Evolutionary conservation across 2,797 vertebrate species (phyloP), one percentile per base, ranked within the genome.

Genomic region (Urocyon cinereoargenteus): DNA sequence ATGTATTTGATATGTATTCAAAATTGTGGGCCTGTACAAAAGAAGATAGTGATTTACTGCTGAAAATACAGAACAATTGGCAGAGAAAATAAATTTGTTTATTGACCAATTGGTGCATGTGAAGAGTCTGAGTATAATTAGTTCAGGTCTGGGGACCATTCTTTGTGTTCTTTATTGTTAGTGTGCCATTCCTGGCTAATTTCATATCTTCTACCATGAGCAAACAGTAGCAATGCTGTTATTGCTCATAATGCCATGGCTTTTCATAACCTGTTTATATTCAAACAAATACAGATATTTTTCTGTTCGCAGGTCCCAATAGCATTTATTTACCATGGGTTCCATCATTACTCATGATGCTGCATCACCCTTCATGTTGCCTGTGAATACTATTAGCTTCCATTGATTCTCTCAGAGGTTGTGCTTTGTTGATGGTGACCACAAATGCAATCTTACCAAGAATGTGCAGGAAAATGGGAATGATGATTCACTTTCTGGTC

Each of bases 281-380:
- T 5, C 51, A 78, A 78, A 13, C 14, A 28, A 28, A 16, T 18
- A 45, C 31, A 45, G 55, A 28, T 31, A 2, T 4, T 68, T 61
- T 73, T 59, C 18, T 62, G 21, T 53, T 19, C 55, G 55, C n/a
- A 6, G 86, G 15, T 49, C 40, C 49, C 18, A 51, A 0, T 3
- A 1, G 64, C 19, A 1, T 78, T 51, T 53, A 53, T 13, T 83
- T 45, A 34, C 45, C 11, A 13, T 13, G 49, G 45, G 82, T 45
- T 34, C 55, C 31, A 1, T 19, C 16, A 0, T 77, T 13, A 3
- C 22, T 85, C 16, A 7, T 10, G 13, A 49, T 0, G 1, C 45
- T 7, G 6, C 0, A 0, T 36, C 49, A 9, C 6, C 53, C 28
- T 31, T 91, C 14, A 16, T 0, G 28, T 6, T 5, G 4, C 13